These are phyloP conservation scores for Trichonephila inaurata DNA, from an alignment of 1,140 invertebrate species.

Conservation along the genomic window DNA sequence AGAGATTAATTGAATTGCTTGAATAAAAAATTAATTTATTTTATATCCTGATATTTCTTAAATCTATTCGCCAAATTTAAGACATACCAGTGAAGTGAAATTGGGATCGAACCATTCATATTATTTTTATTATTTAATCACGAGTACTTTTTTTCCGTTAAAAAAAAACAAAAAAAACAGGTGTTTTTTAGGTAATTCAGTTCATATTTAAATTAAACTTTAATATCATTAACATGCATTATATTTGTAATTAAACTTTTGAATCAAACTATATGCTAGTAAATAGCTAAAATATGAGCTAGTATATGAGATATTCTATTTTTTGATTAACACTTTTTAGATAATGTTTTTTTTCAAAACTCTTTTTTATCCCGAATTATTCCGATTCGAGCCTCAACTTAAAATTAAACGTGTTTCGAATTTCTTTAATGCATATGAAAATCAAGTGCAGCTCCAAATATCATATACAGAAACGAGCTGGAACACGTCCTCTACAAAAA, in stretches of 20 bases:
- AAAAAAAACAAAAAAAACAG: too few relatives aligned
- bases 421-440: constrained; percentile 13
- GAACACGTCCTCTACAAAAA: background rate
- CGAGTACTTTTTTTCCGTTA: too few relatives aligned
- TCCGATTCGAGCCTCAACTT: background rate
- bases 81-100: background rate
- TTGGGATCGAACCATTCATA: too few relatives aligned
- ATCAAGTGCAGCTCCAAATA: background rate
- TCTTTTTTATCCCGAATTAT: background rate
- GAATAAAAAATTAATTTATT: background rate
- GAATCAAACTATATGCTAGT: background rate
- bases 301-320: background rate
- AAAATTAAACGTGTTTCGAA: background rate
- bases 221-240: background rate
- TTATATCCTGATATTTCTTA: background rate
- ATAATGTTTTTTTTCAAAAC: background rate
- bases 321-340: background rate
- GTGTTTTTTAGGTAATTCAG: too few relatives aligned
- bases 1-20: background rate
- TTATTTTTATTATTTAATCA: background rate
- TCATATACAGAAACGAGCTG: background rate
- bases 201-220: background rate
- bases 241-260: background rate
- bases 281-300: too few relatives aligned
- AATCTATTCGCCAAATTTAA: background rate